Evolutionary conservation across 2,888 invertebrate genomes (phyloP).

Genomic region (Ophonus ardosiacus): DNA sequence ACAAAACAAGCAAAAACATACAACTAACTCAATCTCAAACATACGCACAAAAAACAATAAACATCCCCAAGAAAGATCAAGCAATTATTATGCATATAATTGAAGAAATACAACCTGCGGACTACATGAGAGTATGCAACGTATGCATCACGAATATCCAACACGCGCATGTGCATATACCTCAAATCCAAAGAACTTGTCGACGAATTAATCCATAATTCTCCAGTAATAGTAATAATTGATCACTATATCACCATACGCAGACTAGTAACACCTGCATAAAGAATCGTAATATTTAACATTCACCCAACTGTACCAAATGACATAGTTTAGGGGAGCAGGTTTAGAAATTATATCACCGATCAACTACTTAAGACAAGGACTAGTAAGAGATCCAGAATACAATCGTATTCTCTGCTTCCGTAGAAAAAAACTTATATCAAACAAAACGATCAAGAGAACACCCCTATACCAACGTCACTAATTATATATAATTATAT

Average conservation of each 20-base stretch:
- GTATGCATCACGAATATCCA: too few species aligned
- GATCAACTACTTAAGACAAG: neutral
- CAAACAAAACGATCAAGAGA: too few species aligned
- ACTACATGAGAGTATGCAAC: too few species aligned
- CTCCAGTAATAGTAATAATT: neutral
- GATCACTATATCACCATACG: neutral
- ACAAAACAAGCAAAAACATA: too few species aligned
- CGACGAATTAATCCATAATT: neutral
- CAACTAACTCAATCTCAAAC: too few species aligned
- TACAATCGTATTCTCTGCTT: neutral
- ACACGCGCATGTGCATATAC: too few species aligned
- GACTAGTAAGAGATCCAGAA: neutral
- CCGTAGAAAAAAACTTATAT: too few species aligned
- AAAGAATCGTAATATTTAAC: neutral
- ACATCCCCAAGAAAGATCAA: too few species aligned
- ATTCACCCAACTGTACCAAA: neutral
- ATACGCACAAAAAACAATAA: too few species aligned
- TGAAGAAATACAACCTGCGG: too few species aligned
- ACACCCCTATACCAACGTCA: slow-evolving; percentile 7
- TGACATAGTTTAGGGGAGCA: neutral
- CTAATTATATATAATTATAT: too few species aligned
- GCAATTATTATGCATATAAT: too few species aligned
- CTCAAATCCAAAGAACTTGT: neutral
- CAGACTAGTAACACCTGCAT: neutral
- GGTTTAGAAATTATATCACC: neutral